Base-by-base conservation (phyloP, 1,140 invertebrate species). In the Stenopsyche tienmushanensis region DNA sequence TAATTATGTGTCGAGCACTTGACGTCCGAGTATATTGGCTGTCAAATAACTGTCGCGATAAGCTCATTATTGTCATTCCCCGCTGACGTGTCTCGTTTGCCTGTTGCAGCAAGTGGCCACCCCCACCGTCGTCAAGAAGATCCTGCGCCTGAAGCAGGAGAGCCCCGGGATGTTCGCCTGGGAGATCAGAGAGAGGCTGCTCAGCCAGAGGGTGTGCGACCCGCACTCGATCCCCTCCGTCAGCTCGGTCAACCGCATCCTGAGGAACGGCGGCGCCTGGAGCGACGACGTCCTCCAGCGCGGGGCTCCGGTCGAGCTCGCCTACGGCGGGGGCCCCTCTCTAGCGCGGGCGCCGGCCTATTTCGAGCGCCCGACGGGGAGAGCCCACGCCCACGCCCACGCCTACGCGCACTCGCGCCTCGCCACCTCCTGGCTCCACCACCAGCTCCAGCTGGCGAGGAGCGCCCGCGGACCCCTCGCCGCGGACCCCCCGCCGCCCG, bases 131-230 rank as follows among this genome's bases (percentile, higher is more conserved):
- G 93, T 96, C 1, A 92, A 93, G 78, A 93, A 93, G 81, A 96
- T 96, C 66, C 84, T 96, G 13, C 85, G 92, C 2, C 85, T 93
- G 73, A 96, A 96, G 74, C 90, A 93, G 72, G 93, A 96, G 74
- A 94, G 96, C 75, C 92, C 93, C 0, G 90, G 90, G 3, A 90
- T 96, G 87, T 96, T 96, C 72, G 92, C 92, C 9, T 95, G 92
- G 92, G 94, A 96, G 80, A 96, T 96, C 52, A 83, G 93, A 0
- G 93, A 96, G 73, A 85, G 91, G 70, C 81, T 96, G 58, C 85
- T 93, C 13, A 85, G 88, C 10, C 92, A 94, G 72, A 84, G 91
- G 42, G 88, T 93, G 54, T 94, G 92, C 73, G 92, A 94, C 75
- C 89, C 90, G 0, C 88, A 89, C 73, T 88, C 88, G 47, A 91